Percentiles rank a stretch among this genome's conserved stretches.
phyloP scores from a whole-genome alignment of 2,888 invertebrate genomes.

The Caenorhabditis japonica region DNA sequence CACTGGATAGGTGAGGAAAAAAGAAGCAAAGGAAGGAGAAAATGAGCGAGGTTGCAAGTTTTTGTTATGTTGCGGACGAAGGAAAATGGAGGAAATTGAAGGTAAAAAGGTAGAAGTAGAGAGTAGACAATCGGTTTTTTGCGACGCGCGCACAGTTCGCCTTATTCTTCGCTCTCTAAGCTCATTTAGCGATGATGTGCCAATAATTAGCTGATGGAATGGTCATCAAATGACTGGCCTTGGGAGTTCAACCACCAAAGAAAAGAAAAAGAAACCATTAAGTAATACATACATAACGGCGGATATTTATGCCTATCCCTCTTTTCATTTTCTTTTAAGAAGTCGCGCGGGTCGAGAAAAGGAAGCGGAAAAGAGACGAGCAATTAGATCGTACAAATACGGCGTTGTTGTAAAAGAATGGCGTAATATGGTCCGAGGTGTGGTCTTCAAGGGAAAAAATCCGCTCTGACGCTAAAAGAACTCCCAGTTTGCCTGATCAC shows the following conservation, averaged over 20 bases:
- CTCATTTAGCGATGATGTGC: constrained; percentile 49
- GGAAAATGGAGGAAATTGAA: constrained; percentile 5
- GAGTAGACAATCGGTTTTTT: constrained; percentile 45
- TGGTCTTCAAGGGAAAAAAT: constrained; percentile 6
- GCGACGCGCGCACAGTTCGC: constrained; percentile 6
- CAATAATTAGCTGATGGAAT: constrained; percentile 57
- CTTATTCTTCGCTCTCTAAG: constrained; percentile 35
- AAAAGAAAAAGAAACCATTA: constrained; percentile 53
- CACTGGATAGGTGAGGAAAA: constrained; percentile 31
- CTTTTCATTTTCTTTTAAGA: constrained; percentile 35
- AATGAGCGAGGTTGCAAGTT: constrained; percentile 35
- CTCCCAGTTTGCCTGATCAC: too few relatives aligned
- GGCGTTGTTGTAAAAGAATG: constrained; percentile 33
- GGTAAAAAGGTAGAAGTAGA: too few relatives aligned
- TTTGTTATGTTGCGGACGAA: constrained; percentile 16
- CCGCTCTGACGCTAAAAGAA: too few relatives aligned
- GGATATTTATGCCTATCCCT: constrained; percentile 39
- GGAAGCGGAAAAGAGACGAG: constrained; percentile 14
- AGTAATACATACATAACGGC: constrained; percentile 55
- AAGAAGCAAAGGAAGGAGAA: constrained; percentile 7
- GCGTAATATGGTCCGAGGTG: constrained; percentile 37
- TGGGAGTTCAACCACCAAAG: constrained; percentile 44
- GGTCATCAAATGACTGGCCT: constrained; percentile 49
- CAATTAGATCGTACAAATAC: constrained; percentile 55
- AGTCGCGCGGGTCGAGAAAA: constrained; percentile 42